Evolutionary conservation across 2,113 vertebrate genomes (phyloP).

Genomic region (Hippocampus barbouri): DNA sequence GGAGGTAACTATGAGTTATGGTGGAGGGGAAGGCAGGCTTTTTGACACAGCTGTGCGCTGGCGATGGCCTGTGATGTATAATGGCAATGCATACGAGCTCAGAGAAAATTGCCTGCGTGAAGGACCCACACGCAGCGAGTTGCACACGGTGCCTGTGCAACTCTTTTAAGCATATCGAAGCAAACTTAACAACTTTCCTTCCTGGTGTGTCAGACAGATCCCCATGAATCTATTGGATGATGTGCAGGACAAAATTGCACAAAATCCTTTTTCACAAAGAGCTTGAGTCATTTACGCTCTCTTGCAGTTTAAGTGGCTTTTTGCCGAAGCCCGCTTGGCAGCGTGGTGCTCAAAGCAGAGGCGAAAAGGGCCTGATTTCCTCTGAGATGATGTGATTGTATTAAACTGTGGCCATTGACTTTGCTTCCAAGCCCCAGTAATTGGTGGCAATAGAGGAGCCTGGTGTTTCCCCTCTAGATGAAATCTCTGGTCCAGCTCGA

Average conservation of each 20-base stretch:
- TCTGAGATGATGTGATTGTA: constrained; percentile 51
- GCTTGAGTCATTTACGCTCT: constrained; percentile 38
- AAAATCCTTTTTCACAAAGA: not conserved
- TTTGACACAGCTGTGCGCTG: constrained; percentile 68
- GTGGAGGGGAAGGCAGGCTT: constrained; percentile 55
- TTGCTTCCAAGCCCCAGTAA: constrained; percentile 48
- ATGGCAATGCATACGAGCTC: constrained; percentile 63
- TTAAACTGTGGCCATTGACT: constrained; percentile 47
- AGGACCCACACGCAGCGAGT: constrained; percentile 12
- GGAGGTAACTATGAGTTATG: constrained; percentile 79
- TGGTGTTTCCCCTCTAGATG: constrained; percentile 53
- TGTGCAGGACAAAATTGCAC: constrained; percentile 36
- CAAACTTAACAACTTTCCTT: not conserved
- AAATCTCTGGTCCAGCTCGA: constrained; percentile 48
- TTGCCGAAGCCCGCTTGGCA: constrained; percentile 29
- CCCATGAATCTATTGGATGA: constrained; percentile 1
- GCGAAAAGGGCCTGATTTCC: constrained; percentile 49
- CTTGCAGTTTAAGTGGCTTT: constrained; percentile 49
- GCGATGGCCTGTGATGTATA: constrained; percentile 71
- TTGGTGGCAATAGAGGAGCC: constrained; percentile 56
- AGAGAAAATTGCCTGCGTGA: constrained; percentile 34
- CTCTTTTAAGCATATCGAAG: not conserved
- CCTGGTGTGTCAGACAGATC: not conserved
- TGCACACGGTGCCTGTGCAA: not conserved
- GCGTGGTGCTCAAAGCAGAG: constrained; percentile 23